Conservation (phyloP, 2,113 vertebrate species). For the Sander vitreus region DNA sequence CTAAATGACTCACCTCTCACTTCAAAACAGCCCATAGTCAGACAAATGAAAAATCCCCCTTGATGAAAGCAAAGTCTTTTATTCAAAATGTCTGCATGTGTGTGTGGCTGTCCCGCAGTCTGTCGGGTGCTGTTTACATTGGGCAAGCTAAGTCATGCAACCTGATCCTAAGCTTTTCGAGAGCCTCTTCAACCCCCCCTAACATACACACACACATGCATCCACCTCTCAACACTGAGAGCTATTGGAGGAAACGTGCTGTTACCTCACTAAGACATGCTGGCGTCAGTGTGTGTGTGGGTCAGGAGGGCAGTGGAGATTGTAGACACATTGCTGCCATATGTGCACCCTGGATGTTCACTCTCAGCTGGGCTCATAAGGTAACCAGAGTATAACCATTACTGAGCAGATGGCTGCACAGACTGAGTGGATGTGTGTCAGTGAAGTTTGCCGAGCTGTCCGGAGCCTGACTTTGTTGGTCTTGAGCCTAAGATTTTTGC, state of each 20-base stretch:
- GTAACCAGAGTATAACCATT: slow-evolving; percentile 22
- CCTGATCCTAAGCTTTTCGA: slow-evolving; percentile 66
- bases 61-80: slow-evolving; percentile 43
- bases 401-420: slow-evolving; percentile 36
- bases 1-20: slow-evolving; percentile 45
- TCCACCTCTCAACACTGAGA: slow-evolving; percentile 68
- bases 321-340: slow-evolving; percentile 73
- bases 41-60: slow-evolving; percentile 55
- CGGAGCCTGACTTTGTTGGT: slow-evolving; percentile 15
- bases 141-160: slow-evolving; percentile 78
- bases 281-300: slow-evolving; percentile 78
- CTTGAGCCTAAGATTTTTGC: neutral
- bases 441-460: neutral
- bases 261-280: slow-evolving; percentile 83
- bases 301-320: slow-evolving; percentile 71
- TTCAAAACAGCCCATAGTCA: slow-evolving; percentile 12
- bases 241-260: slow-evolving; percentile 76
- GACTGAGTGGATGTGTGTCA: neutral
- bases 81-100: slow-evolving; percentile 22
- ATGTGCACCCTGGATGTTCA: slow-evolving; percentile 59
- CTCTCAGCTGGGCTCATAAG: slow-evolving; percentile 49
- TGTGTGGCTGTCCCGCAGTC: neutral
- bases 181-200: slow-evolving; percentile 28
- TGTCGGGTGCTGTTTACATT: slow-evolving; percentile 74
- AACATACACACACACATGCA: slow-evolving; percentile 37